Conservation (phyloP, 2,113 vertebrate genomes). For the Chelonoidis abingdonii region DNA sequence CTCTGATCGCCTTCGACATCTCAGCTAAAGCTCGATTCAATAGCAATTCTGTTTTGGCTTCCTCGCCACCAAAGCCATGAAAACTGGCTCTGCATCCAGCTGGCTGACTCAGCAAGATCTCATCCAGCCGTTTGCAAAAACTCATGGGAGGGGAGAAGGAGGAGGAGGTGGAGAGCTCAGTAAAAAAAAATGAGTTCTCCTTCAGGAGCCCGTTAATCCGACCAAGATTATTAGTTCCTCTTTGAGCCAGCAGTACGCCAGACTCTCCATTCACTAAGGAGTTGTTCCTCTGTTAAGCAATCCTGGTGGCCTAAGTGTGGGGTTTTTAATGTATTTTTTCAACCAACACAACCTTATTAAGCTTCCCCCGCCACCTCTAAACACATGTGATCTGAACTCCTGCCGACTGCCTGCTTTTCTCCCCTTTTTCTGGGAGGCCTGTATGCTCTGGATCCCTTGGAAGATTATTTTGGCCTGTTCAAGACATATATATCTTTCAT, state of each 20-base stretch:
- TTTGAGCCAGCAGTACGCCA: not conserved
- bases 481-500: not conserved
- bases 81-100: fast-evolving
- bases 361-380: fast-evolving
- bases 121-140: not conserved
- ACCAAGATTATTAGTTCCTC: not conserved
- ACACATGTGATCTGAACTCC: not conserved
- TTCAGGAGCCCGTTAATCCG: not conserved
- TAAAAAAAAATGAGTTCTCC: not conserved
- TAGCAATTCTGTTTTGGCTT: not conserved
- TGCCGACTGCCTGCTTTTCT: not conserved
- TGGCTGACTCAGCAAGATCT: not conserved
- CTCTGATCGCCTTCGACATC: not conserved
- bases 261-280: not conserved
- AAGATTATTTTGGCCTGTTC: not conserved
- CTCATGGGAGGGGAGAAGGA: not conserved
- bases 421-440: not conserved
- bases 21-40: not conserved
- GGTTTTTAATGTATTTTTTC: not conserved
- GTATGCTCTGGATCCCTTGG: not conserved
- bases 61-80: not conserved
- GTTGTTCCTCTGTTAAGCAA: not conserved
- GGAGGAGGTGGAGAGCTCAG: not conserved
- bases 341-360: not conserved
- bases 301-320: not conserved